phyloP scores from a whole-genome alignment of 92 coral and sea anemone genomes.

The Heteractis magnifica region DNA sequence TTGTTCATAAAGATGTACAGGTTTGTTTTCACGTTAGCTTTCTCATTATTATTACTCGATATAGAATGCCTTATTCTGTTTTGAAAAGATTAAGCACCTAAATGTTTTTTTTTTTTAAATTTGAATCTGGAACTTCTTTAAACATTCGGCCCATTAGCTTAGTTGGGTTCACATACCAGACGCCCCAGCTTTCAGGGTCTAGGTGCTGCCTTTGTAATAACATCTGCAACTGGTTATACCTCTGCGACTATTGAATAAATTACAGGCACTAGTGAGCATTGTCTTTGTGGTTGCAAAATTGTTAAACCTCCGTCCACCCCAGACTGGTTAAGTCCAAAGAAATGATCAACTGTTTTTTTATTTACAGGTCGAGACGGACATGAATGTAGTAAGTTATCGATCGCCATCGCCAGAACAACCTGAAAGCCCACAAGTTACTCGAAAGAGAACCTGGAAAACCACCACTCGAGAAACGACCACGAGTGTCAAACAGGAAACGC shows the following conservation, averaged over 20 bases:
- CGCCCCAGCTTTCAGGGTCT: too few species aligned
- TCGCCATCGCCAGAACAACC: conserved; percentile 45
- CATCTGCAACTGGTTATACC: too few species aligned
- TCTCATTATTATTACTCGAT: neutral
- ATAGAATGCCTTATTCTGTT: neutral
- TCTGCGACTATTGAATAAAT: too few species aligned
- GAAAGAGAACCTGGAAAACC: conserved; percentile 90
- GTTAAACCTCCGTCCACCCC: too few species aligned
- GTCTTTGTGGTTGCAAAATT: too few species aligned
- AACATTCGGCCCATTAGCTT: too few species aligned
- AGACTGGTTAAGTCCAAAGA: neutral
- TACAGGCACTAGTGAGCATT: too few species aligned
- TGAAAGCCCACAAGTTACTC: conserved; percentile 59
- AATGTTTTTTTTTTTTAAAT: neutral
- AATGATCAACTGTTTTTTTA: neutral
- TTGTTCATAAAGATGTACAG: conserved; percentile 77
- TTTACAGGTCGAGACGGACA: conserved; percentile 78
- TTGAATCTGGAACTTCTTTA: too few species aligned
- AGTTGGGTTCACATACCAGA: too few species aligned
- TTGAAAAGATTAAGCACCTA: neutral
- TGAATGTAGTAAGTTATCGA: conserved; percentile 79
- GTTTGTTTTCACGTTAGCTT: neutral
- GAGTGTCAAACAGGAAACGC: conserved; percentile 89
- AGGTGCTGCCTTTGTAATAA: too few species aligned
- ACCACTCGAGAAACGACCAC: conserved; percentile 96